These are phyloP conservation scores for Neodiprion fabricii DNA, from an alignment of 1,140 invertebrate species.

Conservation along the genomic window DNA sequence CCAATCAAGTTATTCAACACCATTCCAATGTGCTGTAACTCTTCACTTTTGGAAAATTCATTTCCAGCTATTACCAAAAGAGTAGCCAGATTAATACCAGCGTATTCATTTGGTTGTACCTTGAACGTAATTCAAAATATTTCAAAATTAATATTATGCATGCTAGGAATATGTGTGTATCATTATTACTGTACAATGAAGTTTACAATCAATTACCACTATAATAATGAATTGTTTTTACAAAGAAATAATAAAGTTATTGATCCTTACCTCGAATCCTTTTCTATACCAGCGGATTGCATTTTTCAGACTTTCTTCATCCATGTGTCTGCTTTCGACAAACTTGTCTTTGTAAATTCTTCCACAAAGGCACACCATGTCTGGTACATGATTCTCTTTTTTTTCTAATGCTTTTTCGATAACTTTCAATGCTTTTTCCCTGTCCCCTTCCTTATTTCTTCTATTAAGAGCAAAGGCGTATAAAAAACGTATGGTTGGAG, in stretches of 20 bases:
- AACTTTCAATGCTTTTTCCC: slow-evolving; percentile 91
- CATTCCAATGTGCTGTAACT: slow-evolving; percentile 91
- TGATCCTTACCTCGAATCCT: slow-evolving; percentile 78
- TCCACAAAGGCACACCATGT: slow-evolving; percentile 98
- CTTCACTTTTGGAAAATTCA: slow-evolving; percentile 90
- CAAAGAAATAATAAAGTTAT: background rate
- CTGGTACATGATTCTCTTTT: slow-evolving; percentile 92
- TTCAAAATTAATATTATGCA: slow-evolving; percentile 1
- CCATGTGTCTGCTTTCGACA: slow-evolving; percentile 92
- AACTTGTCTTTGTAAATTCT: slow-evolving; percentile 99
- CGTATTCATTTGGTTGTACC: slow-evolving; percentile 98
- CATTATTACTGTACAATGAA: background rate
- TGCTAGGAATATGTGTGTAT: no score
- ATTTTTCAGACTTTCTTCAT: slow-evolving; percentile 86
- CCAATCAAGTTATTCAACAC: slow-evolving; percentile 97
- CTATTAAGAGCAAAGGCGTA: slow-evolving; percentile 98
- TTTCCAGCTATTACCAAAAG: slow-evolving; percentile 97
- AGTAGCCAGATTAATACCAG: slow-evolving; percentile 98
- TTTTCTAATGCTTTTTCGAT: slow-evolving; percentile 90
- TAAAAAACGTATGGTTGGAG: slow-evolving; percentile 88
- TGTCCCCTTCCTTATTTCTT: slow-evolving; percentile 91
- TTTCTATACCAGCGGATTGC: slow-evolving; percentile 98
- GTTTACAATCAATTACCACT: background rate
- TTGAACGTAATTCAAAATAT: slow-evolving; percentile 39
- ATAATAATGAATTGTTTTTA: background rate